phyloP scores from a whole-genome alignment of 2,113 vertebrate species.

The Sterrhoptilus dennistouni region DNA sequence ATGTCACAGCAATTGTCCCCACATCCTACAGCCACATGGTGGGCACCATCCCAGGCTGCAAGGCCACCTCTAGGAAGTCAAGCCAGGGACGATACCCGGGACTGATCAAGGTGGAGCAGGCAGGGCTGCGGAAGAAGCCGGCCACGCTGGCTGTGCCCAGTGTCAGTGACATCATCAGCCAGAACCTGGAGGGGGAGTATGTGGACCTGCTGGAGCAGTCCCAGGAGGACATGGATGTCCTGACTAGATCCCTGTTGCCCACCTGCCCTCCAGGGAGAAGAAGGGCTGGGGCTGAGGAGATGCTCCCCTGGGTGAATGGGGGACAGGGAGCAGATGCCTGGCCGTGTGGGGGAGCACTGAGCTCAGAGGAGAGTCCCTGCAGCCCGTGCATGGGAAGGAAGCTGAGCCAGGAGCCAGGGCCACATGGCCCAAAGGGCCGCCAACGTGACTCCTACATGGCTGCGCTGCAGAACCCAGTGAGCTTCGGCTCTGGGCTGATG shows the following conservation, averaged over 20 bases:
- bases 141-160: slow-evolving; percentile 70
- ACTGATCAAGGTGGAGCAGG: slow-evolving; percentile 75
- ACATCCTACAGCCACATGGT: accelerated
- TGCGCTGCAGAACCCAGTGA: slow-evolving; percentile 71
- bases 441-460: slow-evolving; percentile 80
- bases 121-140: neutral
- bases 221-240: slow-evolving; percentile 47
- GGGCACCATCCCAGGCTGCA: slow-evolving; percentile 67
- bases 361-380: slow-evolving; percentile 77
- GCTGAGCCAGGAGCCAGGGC: slow-evolving; percentile 45
- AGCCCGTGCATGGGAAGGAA: slow-evolving; percentile 72
- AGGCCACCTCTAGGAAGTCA: slow-evolving; percentile 57
- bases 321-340: neutral
- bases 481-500: slow-evolving; percentile 59
- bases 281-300: neutral
- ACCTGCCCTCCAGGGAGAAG: accelerated
- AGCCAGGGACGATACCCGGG: slow-evolving; percentile 67
- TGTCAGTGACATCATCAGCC: slow-evolving; percentile 69
- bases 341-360: slow-evolving; percentile 39
- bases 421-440: slow-evolving; percentile 68
- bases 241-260: neutral
- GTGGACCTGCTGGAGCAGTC: slow-evolving; percentile 84
- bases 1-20: slow-evolving; percentile 1
- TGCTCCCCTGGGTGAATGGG: neutral
- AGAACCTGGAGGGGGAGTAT: slow-evolving; percentile 83